These are phyloP conservation scores for Hydrolagus affinis DNA, from an alignment of 2,113 vertebrate genomes.

Conservation along the genomic window DNA sequence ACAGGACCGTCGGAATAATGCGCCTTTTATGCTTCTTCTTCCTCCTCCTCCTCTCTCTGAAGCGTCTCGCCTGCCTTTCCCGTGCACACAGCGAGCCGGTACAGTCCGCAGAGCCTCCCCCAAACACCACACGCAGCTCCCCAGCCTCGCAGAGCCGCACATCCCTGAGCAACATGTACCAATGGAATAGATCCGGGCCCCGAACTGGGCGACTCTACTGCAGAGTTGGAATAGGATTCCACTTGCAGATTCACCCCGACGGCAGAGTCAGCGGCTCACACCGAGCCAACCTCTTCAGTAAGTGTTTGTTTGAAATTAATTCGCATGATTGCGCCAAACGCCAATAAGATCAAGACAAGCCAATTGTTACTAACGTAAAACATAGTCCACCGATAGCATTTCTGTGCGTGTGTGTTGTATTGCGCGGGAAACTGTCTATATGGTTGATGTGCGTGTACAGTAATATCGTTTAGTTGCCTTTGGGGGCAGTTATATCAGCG, in stretches of 20 bases:
- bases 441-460: neutral
- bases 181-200: conserved; percentile 71
- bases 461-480: neutral
- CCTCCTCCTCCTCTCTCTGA: conserved; percentile 59
- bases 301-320: conserved; percentile 48
- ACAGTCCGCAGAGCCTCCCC: conserved; percentile 51
- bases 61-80: conserved; percentile 58
- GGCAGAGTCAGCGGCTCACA: conserved; percentile 93
- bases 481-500: neutral
- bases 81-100: conserved; percentile 48
- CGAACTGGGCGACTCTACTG: conserved; percentile 87
- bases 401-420: no score
- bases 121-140: conserved; percentile 36
- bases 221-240: conserved; percentile 91
- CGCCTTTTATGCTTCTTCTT: conserved; percentile 65
- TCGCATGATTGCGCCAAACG: neutral
- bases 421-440: neutral
- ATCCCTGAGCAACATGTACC: conserved; percentile 48
- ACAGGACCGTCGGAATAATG: conserved; percentile 67
- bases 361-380: neutral
- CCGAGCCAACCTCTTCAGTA: conserved; percentile 77
- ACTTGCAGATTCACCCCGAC: conserved; percentile 89
- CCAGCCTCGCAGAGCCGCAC: conserved; percentile 36
- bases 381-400: neutral
- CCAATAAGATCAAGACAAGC: neutral